Evolutionary conservation across 1,140 invertebrate species (phyloP), one percentile per base, ranked within the genome.

Genomic region (Drosophila baimaii): DNA sequence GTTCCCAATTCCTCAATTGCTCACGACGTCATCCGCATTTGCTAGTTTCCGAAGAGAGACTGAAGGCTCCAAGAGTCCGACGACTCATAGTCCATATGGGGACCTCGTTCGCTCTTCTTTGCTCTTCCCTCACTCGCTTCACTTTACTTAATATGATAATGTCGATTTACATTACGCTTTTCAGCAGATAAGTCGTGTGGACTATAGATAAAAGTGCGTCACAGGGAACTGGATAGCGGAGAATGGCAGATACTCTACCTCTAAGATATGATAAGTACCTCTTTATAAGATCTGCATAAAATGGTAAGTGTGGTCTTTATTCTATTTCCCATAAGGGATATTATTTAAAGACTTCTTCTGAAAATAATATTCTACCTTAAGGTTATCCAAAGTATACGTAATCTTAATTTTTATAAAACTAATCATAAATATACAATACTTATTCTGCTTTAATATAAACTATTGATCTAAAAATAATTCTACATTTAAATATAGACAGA

Each of bases 21-120:
- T 71, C 52, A n/a, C 65, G 52, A 58, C 68, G 68, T 71, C 65
- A 71, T 71, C 68, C 68, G 65, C 66, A 25, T 71, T 70, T 71
- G 51, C 52, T 71, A 71, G 65, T 71, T 71, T 12, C 68, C 65
- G 12, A 58, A 71, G 65, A 71, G 68, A 57, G 65, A 71, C 68
- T 71, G 68, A 71, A 35, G 64, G 41, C 64, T 70, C 41, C 64
- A 44, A 44, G 49, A 70, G 49, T 17, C 64, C 5, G 21, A 71
- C 68, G 63, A 68, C 31, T 70, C 66, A 70, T 37, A 70, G 66
- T 69, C 66, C 64, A 57, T 57, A 57, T 57, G 51, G 51, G 33
- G 4, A 47, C 25, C 35, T 46, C 63, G 17, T 10, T 25, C 9
- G 23, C 63, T 65, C 68, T 68, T 68, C 61, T 31, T 15, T 43